phyloP scores from a whole-genome alignment of 2,797 vertebrate species.

The Sciurus carolinensis region DNA sequence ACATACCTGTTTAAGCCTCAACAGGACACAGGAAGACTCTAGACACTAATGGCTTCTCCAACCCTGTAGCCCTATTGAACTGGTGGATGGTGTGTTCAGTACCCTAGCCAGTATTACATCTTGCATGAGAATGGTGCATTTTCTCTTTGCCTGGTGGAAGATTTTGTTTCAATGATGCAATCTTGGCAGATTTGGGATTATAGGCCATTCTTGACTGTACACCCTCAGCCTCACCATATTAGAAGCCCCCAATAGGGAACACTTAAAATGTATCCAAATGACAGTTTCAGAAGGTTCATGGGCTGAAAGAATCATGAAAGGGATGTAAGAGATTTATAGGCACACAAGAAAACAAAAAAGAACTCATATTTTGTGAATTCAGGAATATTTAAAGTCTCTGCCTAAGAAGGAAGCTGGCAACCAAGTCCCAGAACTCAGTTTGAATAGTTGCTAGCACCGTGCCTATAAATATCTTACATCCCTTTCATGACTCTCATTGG shows the following conservation, averaged over 20 bases:
- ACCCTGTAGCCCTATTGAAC: not conserved
- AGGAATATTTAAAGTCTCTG: conserved; percentile 17
- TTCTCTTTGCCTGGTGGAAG: not conserved
- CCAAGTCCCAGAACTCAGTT: not conserved
- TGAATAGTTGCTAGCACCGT: not conserved
- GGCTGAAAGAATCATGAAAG: not conserved
- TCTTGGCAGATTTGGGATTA: not conserved
- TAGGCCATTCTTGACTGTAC: not conserved
- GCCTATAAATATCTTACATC: not conserved
- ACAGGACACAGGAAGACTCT: not conserved
- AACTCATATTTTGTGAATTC: not conserved
- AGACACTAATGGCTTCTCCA: not conserved
- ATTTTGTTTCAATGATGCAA: not conserved
- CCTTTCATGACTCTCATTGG: not conserved
- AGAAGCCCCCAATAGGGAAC: not conserved
- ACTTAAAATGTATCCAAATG: not conserved
- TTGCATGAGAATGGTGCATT: not conserved
- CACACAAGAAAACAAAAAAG: not conserved
- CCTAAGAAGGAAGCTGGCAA: not conserved
- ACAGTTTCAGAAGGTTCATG: not conserved
- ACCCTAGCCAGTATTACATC: not conserved
- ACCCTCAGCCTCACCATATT: not conserved
- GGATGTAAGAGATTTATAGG: too few relatives aligned
- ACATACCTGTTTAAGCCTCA: not conserved
- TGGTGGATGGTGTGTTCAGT: not conserved